Conservation (phyloP, 2,113 vertebrate species). For the Aramus guarauna region DNA sequence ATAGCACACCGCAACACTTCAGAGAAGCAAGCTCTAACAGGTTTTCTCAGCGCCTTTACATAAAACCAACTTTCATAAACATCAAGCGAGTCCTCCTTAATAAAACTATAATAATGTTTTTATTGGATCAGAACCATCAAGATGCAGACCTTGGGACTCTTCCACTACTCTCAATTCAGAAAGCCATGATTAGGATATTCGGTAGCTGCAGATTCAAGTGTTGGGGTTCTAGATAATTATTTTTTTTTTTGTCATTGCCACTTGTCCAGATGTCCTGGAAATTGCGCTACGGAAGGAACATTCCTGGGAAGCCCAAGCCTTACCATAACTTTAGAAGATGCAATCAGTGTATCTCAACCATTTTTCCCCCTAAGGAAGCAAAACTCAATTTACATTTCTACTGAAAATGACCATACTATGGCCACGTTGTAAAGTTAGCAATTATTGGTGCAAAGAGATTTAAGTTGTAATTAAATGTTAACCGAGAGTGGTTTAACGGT, state of each 20-base stretch:
- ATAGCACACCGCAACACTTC: neutral
- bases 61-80: conserved; percentile 11
- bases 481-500: neutral
- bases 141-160: neutral
- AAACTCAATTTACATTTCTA: neutral
- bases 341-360: neutral
- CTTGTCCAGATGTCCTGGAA: neutral
- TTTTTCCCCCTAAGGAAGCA: neutral
- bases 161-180: neutral
- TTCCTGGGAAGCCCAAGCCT: neutral
- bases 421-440: neutral
- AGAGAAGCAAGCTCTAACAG: neutral
- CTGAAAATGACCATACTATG: neutral
- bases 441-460: neutral
- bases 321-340: too few relatives aligned
- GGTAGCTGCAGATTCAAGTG: neutral
- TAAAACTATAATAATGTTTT: conserved; percentile 8
- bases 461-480: conserved; percentile 31
- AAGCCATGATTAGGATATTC: neutral
- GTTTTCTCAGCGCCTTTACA: conserved; percentile 7
- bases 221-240: neutral
- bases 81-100: neutral
- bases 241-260: neutral
- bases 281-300: neutral
- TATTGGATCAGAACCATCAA: neutral